Evolutionary conservation across 64 coral and sea anemone species (phyloP).

Genomic region (Porites australiensis): DNA sequence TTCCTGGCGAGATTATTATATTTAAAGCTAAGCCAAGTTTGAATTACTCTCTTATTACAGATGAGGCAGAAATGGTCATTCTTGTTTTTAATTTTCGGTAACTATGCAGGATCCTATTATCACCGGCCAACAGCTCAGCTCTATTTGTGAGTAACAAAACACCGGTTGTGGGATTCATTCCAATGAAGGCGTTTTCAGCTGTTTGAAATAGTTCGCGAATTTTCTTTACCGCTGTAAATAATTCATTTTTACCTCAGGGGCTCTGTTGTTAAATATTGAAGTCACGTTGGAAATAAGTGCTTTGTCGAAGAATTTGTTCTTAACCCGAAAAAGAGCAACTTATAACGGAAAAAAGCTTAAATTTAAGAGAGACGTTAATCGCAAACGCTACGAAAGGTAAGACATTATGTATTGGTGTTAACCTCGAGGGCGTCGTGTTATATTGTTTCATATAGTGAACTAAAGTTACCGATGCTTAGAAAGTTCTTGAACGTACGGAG

Average conservation of each 20-base stretch:
- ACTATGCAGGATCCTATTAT: no score
- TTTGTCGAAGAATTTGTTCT: neutral
- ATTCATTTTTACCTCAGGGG: conserved; percentile 28
- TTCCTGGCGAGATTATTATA: no score
- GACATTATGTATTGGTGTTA: neutral
- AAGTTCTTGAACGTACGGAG: conserved; percentile 13
- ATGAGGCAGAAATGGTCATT: no score
- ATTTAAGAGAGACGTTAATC: neutral
- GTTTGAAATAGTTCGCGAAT: conserved; percentile 11
- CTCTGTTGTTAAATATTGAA: neutral
- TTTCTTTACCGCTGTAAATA: neutral
- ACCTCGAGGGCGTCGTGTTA: neutral
- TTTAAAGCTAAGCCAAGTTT: no score
- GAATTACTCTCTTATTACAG: no score
- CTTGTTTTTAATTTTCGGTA: no score
- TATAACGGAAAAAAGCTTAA: neutral
- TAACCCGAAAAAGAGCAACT: neutral
- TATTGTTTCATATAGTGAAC: neutral
- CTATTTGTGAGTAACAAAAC: neutral
- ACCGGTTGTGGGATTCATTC: neutral
- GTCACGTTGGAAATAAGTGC: neutral
- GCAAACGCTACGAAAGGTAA: neutral
- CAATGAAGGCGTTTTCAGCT: neutral
- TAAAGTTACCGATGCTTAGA: neutral
- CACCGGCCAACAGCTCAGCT: no score